phyloP scores from a whole-genome alignment of 2,888 invertebrate genomes.

The Nineta flava region DNA sequence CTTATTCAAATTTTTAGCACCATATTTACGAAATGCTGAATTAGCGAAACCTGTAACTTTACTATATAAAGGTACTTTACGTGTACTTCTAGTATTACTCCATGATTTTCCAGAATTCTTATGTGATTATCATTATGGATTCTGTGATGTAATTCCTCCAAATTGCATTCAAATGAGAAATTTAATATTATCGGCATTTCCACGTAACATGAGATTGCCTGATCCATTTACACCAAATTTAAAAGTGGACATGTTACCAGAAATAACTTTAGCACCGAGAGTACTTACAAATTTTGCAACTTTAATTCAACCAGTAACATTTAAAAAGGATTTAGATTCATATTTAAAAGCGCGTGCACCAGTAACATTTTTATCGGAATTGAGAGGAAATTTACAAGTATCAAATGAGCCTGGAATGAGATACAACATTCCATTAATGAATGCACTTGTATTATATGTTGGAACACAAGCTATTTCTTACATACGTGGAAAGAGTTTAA shows the following conservation, averaged over 20 bases:
- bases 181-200: slow-evolving; percentile 93
- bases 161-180: slow-evolving; percentile 99
- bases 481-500: slow-evolving; percentile 79
- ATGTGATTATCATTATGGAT: slow-evolving; percentile 97
- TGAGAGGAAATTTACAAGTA: slow-evolving; percentile 79
- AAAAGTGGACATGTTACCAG: slow-evolving; percentile 80
- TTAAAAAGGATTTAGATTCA: slow-evolving; percentile 92
- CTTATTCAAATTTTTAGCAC: slow-evolving; percentile 91
- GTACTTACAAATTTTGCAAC: slow-evolving; percentile 77
- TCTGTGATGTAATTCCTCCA: slow-evolving; percentile 98
- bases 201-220: slow-evolving; percentile 92
- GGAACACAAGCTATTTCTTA: slow-evolving; percentile 90
- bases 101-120: slow-evolving; percentile 99
- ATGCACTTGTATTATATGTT: slow-evolving; percentile 93
- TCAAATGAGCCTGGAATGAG: slow-evolving; percentile 75
- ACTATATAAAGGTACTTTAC: slow-evolving; percentile 89
- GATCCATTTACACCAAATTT: slow-evolving; percentile 98
- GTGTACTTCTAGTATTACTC: slow-evolving; percentile 83
- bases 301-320: slow-evolving; percentile 72
- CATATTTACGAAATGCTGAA: slow-evolving; percentile 93
- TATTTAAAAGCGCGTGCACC: slow-evolving; percentile 89
- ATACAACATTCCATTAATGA: slow-evolving; percentile 93
- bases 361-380: slow-evolving; percentile 87
- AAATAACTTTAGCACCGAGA: slow-evolving; percentile 76
- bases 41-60: slow-evolving; percentile 85